Evolutionary conservation across 2,888 invertebrate genomes (phyloP).

Genomic region (Pelosia muscerda): DNA sequence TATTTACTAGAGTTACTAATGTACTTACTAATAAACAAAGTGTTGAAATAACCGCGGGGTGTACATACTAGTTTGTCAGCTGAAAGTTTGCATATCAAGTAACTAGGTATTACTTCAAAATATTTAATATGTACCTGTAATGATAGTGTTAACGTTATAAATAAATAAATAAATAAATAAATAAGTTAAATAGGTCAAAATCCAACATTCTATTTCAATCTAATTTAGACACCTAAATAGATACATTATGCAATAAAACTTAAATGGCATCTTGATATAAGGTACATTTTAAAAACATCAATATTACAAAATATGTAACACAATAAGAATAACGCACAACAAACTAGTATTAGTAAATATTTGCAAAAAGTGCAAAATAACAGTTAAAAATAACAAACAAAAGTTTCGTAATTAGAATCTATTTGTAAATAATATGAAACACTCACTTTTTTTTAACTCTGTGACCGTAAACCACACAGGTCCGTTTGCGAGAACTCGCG

Average conservation of each 20-base stretch:
- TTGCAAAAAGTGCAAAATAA: background rate
- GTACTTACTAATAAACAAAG: too few species aligned
- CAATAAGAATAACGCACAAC: conserved; percentile 10
- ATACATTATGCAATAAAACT: conserved; percentile 14
- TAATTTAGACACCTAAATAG: conserved; percentile 15
- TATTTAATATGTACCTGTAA: too few species aligned
- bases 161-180: too few species aligned
- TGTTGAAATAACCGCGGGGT: too few species aligned
- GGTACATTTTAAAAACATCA: conserved; percentile 9
- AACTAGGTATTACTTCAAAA: background rate
- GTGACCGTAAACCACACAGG: conserved; percentile 49
- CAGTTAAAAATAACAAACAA: conserved; percentile 8
- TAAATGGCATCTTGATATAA: conserved; percentile 16
- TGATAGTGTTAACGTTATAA: too few species aligned
- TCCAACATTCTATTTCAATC: conserved; percentile 19
- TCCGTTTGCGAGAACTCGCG: conserved; percentile 46
- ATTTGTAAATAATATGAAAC: conserved; percentile 30
- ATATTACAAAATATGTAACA: background rate
- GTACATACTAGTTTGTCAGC: background rate
- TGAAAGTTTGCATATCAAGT: background rate
- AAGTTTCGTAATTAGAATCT: conserved; percentile 7
- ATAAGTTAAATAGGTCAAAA: background rate
- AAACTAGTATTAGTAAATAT: background rate
- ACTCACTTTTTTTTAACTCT: conserved; percentile 54
- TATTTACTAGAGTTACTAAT: too few species aligned